Evolutionary conservation across 1,140 invertebrate genomes (phyloP).

Genomic region (Antheraea pernyi): DNA sequence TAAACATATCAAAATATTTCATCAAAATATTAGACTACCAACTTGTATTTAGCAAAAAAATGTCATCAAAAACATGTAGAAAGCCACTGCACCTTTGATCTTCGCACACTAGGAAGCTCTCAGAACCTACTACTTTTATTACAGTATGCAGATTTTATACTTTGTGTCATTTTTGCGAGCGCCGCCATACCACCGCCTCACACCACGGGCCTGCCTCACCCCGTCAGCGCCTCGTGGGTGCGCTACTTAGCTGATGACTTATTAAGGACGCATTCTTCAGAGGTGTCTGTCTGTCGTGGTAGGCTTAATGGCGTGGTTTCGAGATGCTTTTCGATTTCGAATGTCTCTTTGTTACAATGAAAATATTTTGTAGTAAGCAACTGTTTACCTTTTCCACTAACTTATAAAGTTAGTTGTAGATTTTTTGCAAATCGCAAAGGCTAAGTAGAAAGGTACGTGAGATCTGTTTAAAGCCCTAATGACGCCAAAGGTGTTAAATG

Average conservation of each 20-base stretch:
- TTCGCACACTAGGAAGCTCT: constrained; percentile 55
- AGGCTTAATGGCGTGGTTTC: constrained; percentile 67
- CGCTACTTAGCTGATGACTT: constrained; percentile 78
- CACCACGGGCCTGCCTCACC: constrained; percentile 22
- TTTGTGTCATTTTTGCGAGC: constrained; percentile 71
- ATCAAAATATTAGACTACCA: neutral
- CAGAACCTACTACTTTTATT: constrained; percentile 63
- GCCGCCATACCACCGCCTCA: constrained; percentile 31
- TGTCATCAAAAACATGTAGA: constrained; percentile 27
- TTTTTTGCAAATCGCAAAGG: too few species aligned
- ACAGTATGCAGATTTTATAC: constrained; percentile 74
- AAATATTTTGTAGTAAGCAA: neutral
- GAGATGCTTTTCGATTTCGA: constrained; percentile 39
- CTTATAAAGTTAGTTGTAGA: too few species aligned
- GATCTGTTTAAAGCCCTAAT: too few species aligned
- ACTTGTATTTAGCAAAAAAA: constrained; percentile 6
- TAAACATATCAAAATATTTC: neutral
- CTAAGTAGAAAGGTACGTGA: too few species aligned
- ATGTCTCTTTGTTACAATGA: constrained; percentile 33
- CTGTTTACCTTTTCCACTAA: neutral
- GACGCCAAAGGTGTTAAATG: too few species aligned
- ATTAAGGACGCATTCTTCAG: constrained; percentile 76
- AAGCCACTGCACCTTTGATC: constrained; percentile 60
- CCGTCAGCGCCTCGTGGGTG: constrained; percentile 42
- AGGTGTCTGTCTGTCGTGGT: constrained; percentile 71